Conservation (phyloP, 2,888 invertebrate species). For the Athripsodes cinereus region DNA sequence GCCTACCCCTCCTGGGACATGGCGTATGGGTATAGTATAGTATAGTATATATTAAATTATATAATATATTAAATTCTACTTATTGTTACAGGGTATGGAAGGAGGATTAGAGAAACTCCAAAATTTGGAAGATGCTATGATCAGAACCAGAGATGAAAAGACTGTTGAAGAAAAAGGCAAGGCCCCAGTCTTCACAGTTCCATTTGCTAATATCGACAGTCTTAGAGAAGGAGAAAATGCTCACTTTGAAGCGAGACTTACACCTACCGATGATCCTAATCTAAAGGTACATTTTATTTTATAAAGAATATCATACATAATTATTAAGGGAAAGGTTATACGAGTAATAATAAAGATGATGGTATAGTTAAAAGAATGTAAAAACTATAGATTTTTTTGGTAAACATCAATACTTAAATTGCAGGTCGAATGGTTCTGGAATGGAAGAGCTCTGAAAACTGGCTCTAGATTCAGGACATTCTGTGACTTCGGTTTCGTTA, state of each 20-base stretch:
- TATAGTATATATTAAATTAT: too few relatives aligned
- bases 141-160: conserved; percentile 67
- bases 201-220: conserved; percentile 79
- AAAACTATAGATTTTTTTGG: too few relatives aligned
- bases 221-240: conserved; percentile 87
- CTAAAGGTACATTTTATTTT: conserved; percentile 60
- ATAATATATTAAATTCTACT: neutral
- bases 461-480: conserved; percentile 93
- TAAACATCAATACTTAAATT: conserved; percentile 15
- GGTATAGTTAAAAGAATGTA: too few relatives aligned
- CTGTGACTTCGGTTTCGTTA: conserved; percentile 97
- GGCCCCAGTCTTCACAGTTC: conserved; percentile 87
- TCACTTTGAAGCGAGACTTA: conserved; percentile 85
- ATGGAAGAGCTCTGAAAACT: conserved; percentile 80
- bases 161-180: conserved; percentile 71
- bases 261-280: conserved; percentile 86
- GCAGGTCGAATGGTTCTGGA: conserved; percentile 91
- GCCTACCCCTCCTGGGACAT: too few relatives aligned
- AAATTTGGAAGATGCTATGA: conserved; percentile 83
- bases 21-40: too few relatives aligned
- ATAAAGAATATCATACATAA: too few relatives aligned
- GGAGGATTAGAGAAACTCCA: conserved; percentile 91
- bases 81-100: conserved; percentile 71
- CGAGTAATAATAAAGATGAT: too few relatives aligned
- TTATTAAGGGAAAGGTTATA: too few relatives aligned